phyloP scores from a whole-genome alignment of 1,140 invertebrate genomes.

The Probaryconus sp. region DNA sequence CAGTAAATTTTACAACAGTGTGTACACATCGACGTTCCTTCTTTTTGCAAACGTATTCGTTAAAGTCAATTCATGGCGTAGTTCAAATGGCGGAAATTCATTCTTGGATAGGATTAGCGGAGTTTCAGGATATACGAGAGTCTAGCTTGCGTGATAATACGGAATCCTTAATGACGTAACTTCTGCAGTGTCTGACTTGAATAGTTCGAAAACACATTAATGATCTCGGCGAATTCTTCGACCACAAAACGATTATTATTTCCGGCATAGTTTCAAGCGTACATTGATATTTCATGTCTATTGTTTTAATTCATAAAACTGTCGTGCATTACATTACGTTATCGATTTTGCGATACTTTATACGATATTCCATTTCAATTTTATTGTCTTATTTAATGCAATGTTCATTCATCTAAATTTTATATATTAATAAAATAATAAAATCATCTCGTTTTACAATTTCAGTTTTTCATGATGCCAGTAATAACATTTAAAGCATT shows the following conservation, averaged over 20 bases:
- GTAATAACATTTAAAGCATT: too few species aligned
- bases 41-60: conserved; percentile 43
- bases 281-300: conserved; percentile 60
- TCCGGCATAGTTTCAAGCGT: conserved; percentile 59
- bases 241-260: conserved; percentile 63
- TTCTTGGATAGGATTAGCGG: conserved; percentile 60
- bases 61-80: conserved; percentile 54
- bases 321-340: neutral
- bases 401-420: too few species aligned
- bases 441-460: too few species aligned
- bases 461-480: too few species aligned
- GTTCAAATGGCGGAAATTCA: conserved; percentile 60
- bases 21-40: conserved; percentile 27
- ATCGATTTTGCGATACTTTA: conserved; percentile 1
- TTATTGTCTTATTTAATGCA: too few species aligned
- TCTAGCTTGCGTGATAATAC: conserved; percentile 62
- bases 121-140: conserved; percentile 62
- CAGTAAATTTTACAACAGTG: neutral
- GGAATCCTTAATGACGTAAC: conserved; percentile 65
- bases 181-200: conserved; percentile 65
- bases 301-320: conserved; percentile 51
- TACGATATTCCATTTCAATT: too few species aligned
- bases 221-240: conserved; percentile 63
- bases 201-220: conserved; percentile 66
- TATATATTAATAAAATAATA: too few species aligned